Conservation (phyloP, 2,888 invertebrate species). For the Lysandra bellargus region DNA sequence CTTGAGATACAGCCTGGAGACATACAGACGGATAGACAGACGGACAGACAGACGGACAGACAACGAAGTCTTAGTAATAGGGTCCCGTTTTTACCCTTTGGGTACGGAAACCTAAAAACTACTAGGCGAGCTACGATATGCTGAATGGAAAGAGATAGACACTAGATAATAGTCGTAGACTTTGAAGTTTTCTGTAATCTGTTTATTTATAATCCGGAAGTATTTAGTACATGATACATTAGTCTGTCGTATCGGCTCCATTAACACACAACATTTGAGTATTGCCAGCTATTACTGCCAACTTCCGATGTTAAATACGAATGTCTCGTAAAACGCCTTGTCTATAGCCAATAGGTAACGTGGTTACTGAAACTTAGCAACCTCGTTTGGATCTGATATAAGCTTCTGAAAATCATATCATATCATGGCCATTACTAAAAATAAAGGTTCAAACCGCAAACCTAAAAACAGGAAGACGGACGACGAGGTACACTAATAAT, state of each 20-base stretch:
- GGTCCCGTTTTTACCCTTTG: too few relatives aligned
- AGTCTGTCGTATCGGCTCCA: background rate
- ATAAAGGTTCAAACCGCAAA: too few relatives aligned
- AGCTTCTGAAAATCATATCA: background rate
- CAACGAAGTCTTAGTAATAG: too few relatives aligned
- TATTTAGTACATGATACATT: background rate
- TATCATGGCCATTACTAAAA: too few relatives aligned
- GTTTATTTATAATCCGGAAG: background rate
- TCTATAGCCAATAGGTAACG: background rate
- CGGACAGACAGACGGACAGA: too few relatives aligned
- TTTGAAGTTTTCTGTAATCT: background rate
- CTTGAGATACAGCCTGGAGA: too few relatives aligned
- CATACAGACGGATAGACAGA: too few relatives aligned
- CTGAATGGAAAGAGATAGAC: background rate
- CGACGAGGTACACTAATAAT: too few relatives aligned
- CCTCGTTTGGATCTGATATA: background rate
- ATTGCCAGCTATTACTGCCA: constrained; percentile 14
- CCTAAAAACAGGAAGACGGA: too few relatives aligned
- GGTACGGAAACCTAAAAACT: too few relatives aligned
- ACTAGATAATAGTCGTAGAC: background rate
- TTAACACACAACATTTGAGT: constrained; percentile 12
- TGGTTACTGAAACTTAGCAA: background rate
- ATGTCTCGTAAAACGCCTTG: constrained; percentile 24
- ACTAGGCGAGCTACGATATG: too few relatives aligned
- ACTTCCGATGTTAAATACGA: constrained; percentile 15